Evolutionary conservation across 2,113 vertebrate species (phyloP).

Genomic region (Larimichthys polyactis): DNA sequence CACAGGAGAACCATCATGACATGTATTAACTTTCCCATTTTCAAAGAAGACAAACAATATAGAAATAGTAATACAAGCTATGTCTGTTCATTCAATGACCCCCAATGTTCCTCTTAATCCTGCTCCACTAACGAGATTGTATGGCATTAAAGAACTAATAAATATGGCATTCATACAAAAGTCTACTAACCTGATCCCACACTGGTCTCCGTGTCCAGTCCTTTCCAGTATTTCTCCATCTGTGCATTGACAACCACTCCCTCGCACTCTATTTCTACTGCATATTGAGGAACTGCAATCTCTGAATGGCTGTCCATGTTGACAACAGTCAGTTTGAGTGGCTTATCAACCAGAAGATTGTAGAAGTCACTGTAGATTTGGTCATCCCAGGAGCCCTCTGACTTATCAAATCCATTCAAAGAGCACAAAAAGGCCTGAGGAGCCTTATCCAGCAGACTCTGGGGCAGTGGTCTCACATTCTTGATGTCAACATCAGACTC

Average conservation of each 20-base stretch:
- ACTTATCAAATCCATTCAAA: slow-evolving; percentile 84
- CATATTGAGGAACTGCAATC: slow-evolving; percentile 76
- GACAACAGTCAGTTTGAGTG: slow-evolving; percentile 80
- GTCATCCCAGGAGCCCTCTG: slow-evolving; percentile 83
- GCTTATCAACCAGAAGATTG: slow-evolving; percentile 79
- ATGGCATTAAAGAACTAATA: background rate
- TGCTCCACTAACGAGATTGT: background rate
- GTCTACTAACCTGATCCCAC: slow-evolving; percentile 46
- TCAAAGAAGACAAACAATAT: too few relatives aligned
- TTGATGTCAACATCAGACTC: slow-evolving; percentile 75
- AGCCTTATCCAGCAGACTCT: slow-evolving; percentile 72
- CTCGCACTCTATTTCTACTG: slow-evolving; percentile 83
- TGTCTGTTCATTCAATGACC: too few relatives aligned
- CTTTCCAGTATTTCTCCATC: slow-evolving; percentile 65
- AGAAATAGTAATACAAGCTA: too few relatives aligned
- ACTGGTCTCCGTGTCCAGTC: background rate
- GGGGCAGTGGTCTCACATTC: slow-evolving; percentile 80
- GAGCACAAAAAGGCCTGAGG: slow-evolving; percentile 89
- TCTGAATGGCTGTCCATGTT: slow-evolving; percentile 52
- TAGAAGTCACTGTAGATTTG: slow-evolving; percentile 84
- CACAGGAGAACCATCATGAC: too few relatives aligned
- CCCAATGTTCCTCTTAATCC: background rate
- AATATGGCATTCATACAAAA: background rate
- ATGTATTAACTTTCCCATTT: too few relatives aligned
- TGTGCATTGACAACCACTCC: slow-evolving; percentile 66